These are phyloP conservation scores for Cyanoderma ruficeps DNA, from an alignment of 2,113 vertebrate genomes.

Conservation along the genomic window DNA sequence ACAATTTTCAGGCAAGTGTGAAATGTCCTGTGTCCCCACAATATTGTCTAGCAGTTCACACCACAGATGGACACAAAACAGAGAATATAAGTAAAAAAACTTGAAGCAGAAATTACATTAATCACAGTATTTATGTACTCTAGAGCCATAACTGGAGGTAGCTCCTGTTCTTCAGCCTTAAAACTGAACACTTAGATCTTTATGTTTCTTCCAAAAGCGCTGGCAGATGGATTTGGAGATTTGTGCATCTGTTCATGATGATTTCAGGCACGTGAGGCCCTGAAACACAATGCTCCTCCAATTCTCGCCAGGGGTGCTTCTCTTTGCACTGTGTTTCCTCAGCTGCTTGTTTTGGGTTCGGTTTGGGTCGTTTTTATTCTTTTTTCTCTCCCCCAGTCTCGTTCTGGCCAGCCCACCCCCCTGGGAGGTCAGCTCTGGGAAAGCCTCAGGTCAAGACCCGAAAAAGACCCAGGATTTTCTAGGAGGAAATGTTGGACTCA, in stretches of 20 bases:
- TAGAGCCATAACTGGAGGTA: background rate
- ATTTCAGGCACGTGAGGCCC: accelerated
- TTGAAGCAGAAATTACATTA: background rate
- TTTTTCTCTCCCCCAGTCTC: background rate
- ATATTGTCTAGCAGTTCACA: accelerated
- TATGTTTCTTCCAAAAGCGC: too few relatives aligned
- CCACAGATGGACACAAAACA: background rate
- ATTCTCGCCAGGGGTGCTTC: accelerated
- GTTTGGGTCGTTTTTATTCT: background rate
- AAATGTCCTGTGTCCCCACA: background rate
- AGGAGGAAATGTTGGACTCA: too few relatives aligned
- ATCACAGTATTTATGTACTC: accelerated
- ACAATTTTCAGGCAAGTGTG: background rate
- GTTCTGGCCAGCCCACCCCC: background rate
- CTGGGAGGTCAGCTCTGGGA: background rate
- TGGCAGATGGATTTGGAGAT: accelerated
- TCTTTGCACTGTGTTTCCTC: too few relatives aligned
- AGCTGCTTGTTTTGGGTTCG: background rate
- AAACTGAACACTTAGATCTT: background rate
- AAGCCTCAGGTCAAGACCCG: background rate
- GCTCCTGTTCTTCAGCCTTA: background rate
- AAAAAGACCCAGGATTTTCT: background rate
- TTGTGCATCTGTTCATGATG: accelerated
- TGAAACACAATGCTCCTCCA: too few relatives aligned
- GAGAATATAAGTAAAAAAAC: background rate